phyloP scores from a whole-genome alignment of 2,797 vertebrate species.

The Triplophysa yarkandensis region DNA sequence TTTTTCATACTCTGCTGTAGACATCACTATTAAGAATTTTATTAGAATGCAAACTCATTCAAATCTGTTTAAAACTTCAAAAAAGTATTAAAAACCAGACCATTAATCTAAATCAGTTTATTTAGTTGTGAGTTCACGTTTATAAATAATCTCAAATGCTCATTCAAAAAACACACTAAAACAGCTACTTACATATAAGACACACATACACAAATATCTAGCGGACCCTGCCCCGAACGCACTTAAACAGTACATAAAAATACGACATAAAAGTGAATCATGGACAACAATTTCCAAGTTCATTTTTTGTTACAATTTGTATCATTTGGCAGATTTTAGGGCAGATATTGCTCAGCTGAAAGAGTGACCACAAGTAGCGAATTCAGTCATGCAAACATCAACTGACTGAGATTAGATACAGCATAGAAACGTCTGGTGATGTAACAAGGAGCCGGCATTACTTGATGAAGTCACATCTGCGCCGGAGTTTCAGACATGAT shows the following conservation, averaged over 20 bases:
- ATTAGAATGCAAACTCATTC: neutral
- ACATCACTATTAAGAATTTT: neutral
- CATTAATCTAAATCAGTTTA: constrained; percentile 7
- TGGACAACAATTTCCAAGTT: constrained; percentile 14
- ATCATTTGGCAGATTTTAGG: constrained; percentile 44
- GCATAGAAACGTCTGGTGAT: neutral
- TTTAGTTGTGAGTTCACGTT: constrained; percentile 10
- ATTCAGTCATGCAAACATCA: constrained; percentile 50
- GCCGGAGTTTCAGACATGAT: constrained; percentile 33
- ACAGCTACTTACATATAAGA: constrained; percentile 14
- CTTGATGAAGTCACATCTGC: constrained; percentile 29
- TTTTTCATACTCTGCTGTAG: constrained; percentile 7
- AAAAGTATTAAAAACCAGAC: constrained; percentile 36
- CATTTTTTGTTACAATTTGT: constrained; percentile 13
- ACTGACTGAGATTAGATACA: constrained; percentile 31
- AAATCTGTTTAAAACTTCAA: constrained; percentile 21
- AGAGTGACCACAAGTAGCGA: constrained; percentile 24
- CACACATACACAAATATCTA: constrained; percentile 39
- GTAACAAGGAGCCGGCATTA: constrained; percentile 4
- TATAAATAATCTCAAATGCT: constrained; percentile 28
- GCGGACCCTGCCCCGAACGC: constrained; percentile 10
- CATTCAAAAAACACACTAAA: constrained; percentile 13
- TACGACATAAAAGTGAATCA: constrained; percentile 10
- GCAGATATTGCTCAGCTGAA: constrained; percentile 53
- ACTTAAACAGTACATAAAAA: constrained; percentile 29